phyloP scores from a whole-genome alignment of 1,140 invertebrate species.

The Drosophila nikananu region DNA sequence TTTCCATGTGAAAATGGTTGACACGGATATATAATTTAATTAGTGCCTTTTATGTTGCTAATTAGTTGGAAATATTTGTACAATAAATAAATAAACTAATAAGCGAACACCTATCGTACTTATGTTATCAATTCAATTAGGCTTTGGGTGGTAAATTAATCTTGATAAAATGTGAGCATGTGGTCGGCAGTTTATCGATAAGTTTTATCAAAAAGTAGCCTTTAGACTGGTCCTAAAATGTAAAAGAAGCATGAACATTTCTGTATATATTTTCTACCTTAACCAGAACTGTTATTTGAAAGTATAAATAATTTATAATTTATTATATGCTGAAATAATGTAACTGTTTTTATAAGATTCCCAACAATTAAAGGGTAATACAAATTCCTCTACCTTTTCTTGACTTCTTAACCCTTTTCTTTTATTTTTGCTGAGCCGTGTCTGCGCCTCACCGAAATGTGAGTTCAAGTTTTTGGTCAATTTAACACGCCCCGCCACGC shows the following conservation, averaged over 20 bases:
- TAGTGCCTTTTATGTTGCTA: not conserved
- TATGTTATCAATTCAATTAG: constrained; percentile 19
- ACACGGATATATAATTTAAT: not conserved
- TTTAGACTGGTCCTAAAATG: not conserved
- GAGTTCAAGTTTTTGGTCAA: constrained; percentile 59
- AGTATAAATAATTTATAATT: too few species aligned
- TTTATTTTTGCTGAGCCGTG: constrained; percentile 25
- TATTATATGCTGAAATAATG: too few species aligned
- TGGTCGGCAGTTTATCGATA: not conserved
- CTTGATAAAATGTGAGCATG: not conserved
- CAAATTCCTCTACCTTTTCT: not conserved
- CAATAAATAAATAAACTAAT: not conserved
- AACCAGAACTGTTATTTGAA: too few species aligned
- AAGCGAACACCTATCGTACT: constrained; percentile 1
- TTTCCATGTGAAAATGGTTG: not conserved
- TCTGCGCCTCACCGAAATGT: constrained; percentile 27
- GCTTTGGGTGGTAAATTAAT: constrained; percentile 11
- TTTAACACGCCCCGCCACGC: constrained; percentile 53
- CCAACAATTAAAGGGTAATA: constrained; percentile 6
- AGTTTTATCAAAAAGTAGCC: not conserved
- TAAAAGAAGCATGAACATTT: too few species aligned
- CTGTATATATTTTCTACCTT: too few species aligned
- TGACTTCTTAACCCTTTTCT: not conserved
- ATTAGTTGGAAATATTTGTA: not conserved
- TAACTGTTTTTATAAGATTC: not conserved